phyloP scores from a whole-genome alignment of 2,113 vertebrate species.

The Falcunculus frontatus region DNA sequence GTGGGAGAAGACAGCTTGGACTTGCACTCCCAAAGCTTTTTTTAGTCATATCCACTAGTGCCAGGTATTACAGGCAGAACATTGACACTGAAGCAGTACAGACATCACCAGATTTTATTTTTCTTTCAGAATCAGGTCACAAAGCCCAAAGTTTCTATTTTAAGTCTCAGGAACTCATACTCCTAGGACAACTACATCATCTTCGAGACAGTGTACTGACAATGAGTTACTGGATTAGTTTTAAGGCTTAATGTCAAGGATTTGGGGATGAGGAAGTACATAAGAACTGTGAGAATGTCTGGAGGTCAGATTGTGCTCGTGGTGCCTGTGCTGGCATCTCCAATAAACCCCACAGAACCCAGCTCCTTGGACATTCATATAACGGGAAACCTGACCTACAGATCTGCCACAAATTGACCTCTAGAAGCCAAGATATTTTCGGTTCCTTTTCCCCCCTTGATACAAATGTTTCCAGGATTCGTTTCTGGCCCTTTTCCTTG shows the following conservation, averaged over 20 bases:
- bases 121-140: neutral
- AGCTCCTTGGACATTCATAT: accelerated
- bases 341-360: neutral
- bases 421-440: neutral
- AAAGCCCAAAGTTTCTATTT: neutral
- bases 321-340: neutral
- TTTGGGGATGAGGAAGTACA: neutral
- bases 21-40: neutral
- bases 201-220: neutral
- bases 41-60: neutral
- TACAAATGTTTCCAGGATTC: neutral
- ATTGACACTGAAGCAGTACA: neutral
- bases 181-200: neutral
- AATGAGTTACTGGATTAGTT: neutral
- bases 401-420: neutral
- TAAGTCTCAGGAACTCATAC: neutral
- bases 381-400: neutral
- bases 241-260: neutral
- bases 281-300: neutral
- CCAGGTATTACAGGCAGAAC: neutral
- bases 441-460: accelerated
- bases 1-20: neutral
- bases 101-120: neutral
- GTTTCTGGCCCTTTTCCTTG: neutral
- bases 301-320: accelerated